These are phyloP conservation scores for Chrysochloris asiatica DNA, from an alignment of 2,113 vertebrate species.

Conservation along the genomic window DNA sequence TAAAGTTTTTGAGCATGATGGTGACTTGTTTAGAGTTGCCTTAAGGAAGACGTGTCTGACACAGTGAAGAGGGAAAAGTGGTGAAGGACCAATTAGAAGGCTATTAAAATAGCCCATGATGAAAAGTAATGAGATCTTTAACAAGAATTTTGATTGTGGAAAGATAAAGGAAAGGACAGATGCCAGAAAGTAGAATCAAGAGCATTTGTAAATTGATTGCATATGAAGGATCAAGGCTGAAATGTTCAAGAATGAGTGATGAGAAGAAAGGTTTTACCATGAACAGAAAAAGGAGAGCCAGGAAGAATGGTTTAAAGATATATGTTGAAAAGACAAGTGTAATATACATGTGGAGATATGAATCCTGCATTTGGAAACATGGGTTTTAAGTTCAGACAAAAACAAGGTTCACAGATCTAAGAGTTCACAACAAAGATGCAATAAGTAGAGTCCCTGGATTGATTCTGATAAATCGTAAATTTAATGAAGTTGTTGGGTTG, in stretches of 20 bases:
- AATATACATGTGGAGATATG: not conserved
- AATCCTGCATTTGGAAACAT: not conserved
- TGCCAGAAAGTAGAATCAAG: slow-evolving; percentile 33
- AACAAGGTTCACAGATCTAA: not conserved
- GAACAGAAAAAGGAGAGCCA: not conserved
- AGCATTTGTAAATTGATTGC: slow-evolving; percentile 59
- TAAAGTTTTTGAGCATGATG: not conserved
- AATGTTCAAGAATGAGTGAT: not conserved
- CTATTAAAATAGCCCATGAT: not conserved
- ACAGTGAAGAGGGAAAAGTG: slow-evolving; percentile 5
- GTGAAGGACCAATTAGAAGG: slow-evolving; percentile 39
- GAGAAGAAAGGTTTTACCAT: not conserved
- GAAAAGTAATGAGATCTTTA: slow-evolving; percentile 19
- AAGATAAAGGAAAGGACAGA: slow-evolving; percentile 4
- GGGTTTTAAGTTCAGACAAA: not conserved
- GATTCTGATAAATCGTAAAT: not conserved
- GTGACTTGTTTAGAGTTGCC: not conserved
- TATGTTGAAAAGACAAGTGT: not conserved
- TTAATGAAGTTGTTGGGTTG: not conserved
- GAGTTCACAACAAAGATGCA: not conserved
- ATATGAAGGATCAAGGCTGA: not conserved
- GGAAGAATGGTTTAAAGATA: not conserved
- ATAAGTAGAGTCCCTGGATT: not conserved
- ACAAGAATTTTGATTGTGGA: not conserved
- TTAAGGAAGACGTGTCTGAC: not conserved